Evolutionary conservation across 2,797 vertebrate genomes (phyloP), one percentile per base, ranked within the genome.

Genomic region (Gouania willdenowi): DNA sequence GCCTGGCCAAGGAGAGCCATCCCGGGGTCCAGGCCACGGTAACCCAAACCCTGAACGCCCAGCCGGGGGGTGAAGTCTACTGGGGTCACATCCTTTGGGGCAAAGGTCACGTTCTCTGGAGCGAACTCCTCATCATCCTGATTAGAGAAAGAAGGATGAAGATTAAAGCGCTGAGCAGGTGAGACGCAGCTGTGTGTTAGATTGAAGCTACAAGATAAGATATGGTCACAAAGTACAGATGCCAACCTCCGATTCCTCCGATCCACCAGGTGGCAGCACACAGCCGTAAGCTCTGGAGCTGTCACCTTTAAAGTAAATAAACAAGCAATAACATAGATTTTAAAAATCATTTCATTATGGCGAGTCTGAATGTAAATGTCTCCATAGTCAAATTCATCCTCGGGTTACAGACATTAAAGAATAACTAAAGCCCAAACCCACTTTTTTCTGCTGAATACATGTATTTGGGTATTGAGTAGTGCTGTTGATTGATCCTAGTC

Each of bases 31-130:
- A 97, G 83, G 1, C 96, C 94, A 6, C 87, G 76, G 57, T 98
- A 98, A 9, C 93, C 95, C 54, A 98, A 79, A 8, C 95, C 94
- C 11, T 92, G 93, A 0, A 92, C 71, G 3, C 93, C 91, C 2
- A 84, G 71, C 57, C 90, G 92, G 1, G 91, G 86, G 17, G 61
- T 91, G 62, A 98, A 87, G 68, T 95, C 91, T 12, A 97, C 82
- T 0, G 93, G 94, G 5, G 82, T 92, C 41, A 93, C 84, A 1
- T 98, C 95, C 69, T 94, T 96, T 0, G 96, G 95, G 1, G 95
- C 95, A 77, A 97, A 98, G 0, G 93, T 98, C 65, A 94, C 91
- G 3, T 95, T 87, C 47, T 91, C 90, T 5, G 93, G 95, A 38
- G 90, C 71, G 31, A 93, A 95, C 25, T 94, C 92, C 5, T 92